Evolutionary conservation across 2,888 invertebrate genomes (phyloP), one percentile per base, ranked within the genome.

Genomic region (Steromphala cineraria): DNA sequence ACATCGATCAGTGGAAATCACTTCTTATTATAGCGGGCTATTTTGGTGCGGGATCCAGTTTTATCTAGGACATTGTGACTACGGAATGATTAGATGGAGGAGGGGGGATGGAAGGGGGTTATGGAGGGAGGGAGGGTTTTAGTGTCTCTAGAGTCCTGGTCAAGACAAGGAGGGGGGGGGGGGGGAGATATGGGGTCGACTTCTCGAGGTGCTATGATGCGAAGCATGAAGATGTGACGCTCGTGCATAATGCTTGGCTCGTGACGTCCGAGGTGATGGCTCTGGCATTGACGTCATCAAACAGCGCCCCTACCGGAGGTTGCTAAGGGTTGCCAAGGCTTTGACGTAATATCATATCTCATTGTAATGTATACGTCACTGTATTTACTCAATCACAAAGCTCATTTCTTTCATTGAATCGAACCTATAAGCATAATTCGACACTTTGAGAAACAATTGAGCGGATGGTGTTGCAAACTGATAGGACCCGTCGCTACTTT

Each of bases 321-420:
- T 62, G 28, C 62, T 62, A 62, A 24, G 62, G 62, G 62, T 62
- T 62, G 62, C 62, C 62, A 62, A 62, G 62, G 62, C 62, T 62
- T 62, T 62, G 62, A 62, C 62, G 62, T 62, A 62, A 62, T 62
- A 62, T 62, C 62, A 62, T 62, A 62, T 62, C 62, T 62, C 62
- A 62, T 62, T 62, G 62, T 62, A 62, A 62, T 62, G 24, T 24
- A 62, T 28, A 62, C 62, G 62, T 62, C 62, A 62, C 62, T 13
- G 28, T 62, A 28, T 62, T 62, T 62, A 62, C 28, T 62, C 62
- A 62, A 62, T 62, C 62, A 62, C 24, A 28, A 62, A 62, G 62
- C 28, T 62, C 28, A 62, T 62, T 62, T 62, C 62, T 62, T 62
- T 62, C 62, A 28, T 13, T 62, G 28, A 28, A 62, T 62, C 62